Conservation (phyloP, 2,797 vertebrate genomes). For the Cyclura pinguis region DNA sequence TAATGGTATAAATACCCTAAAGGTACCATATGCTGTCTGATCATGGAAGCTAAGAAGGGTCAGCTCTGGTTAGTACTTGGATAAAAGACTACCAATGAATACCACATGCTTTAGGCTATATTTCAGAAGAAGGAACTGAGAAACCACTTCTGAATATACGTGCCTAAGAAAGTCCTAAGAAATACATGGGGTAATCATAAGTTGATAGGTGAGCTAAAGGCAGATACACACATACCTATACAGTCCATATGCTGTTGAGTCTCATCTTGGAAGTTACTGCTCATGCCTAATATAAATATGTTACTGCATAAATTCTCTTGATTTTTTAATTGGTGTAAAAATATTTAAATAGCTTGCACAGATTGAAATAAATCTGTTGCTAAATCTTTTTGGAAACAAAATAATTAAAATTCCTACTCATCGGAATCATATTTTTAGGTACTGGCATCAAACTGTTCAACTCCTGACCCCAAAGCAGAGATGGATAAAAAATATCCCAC, state of each 20-base stretch:
- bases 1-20: too few relatives aligned
- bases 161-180: too few relatives aligned
- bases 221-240: background rate
- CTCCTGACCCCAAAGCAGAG: background rate
- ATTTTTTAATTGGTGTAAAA: background rate
- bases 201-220: too few relatives aligned
- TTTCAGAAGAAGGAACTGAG: too few relatives aligned
- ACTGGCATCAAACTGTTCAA: background rate
- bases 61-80: too few relatives aligned
- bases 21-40: too few relatives aligned
- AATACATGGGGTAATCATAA: too few relatives aligned
- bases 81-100: too few relatives aligned
- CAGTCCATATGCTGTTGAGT: background rate
- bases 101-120: too few relatives aligned
- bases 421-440: background rate
- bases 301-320: conserved; percentile 10
- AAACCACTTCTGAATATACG: too few relatives aligned
- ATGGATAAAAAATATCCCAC: background rate
- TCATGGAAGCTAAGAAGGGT: too few relatives aligned
- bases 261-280: background rate
- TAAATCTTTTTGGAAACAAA: background rate
- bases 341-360: background rate
- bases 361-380: background rate
- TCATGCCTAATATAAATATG: background rate
- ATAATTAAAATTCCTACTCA: conserved; percentile 4